phyloP scores from a whole-genome alignment of 1,140 invertebrate genomes.

The Cotesia chilonis region DNA sequence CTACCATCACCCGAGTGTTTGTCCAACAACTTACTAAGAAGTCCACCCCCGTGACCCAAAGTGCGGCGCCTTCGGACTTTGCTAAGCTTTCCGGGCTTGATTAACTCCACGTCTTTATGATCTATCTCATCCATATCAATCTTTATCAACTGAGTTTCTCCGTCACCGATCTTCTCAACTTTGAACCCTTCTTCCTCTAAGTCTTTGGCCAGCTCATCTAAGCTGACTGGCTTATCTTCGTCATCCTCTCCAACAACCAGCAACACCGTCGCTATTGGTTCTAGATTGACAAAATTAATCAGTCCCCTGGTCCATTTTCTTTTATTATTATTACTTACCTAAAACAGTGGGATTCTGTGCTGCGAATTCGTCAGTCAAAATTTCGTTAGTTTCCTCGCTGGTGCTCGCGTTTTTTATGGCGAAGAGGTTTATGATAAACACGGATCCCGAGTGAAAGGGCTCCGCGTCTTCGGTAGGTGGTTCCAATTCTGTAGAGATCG shows the following conservation, averaged over 20 bases:
- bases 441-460: slow-evolving; percentile 29
- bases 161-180: slow-evolving; percentile 53
- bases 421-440: slow-evolving; percentile 59
- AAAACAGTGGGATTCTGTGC: slow-evolving; percentile 37
- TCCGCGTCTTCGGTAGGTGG: slow-evolving; percentile 39
- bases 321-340: slow-evolving; percentile 36
- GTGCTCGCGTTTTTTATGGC: slow-evolving; percentile 53
- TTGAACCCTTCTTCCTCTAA: slow-evolving; percentile 53
- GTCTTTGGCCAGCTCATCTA: slow-evolving; percentile 56
- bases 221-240: slow-evolving; percentile 45
- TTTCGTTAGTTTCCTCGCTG: slow-evolving; percentile 43
- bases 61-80: slow-evolving; percentile 53
- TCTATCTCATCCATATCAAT: slow-evolving; percentile 48
- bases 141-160: slow-evolving; percentile 49
- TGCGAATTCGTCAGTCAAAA: slow-evolving; percentile 41
- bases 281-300: slow-evolving; percentile 40
- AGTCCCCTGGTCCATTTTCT: neutral
- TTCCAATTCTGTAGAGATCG: slow-evolving; percentile 52
- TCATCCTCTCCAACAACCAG: slow-evolving; percentile 54
- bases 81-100: slow-evolving; percentile 39
- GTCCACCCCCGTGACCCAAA: slow-evolving; percentile 37
- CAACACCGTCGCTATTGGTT: slow-evolving; percentile 54
- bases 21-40: slow-evolving; percentile 37
- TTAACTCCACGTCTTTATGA: slow-evolving; percentile 26
- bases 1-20: slow-evolving; percentile 36